Percentiles rank a stretch among this genome's conserved stretches.
phyloP scores from a whole-genome alignment of 2,113 vertebrate species.

The Petrocephalus zakoni region DNA sequence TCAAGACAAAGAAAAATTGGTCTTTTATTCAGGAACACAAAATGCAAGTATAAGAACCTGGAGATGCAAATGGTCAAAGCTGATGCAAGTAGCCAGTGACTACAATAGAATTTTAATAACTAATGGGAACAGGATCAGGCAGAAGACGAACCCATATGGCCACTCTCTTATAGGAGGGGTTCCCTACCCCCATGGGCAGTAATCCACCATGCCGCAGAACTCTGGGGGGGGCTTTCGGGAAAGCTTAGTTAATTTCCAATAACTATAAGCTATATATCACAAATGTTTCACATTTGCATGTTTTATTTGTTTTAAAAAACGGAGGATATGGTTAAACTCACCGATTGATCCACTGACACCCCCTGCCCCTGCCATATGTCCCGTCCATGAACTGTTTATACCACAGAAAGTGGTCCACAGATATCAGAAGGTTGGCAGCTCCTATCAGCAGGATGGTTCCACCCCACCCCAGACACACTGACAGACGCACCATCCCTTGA shows the following conservation, averaged over 20 bases:
- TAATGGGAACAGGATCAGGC: neutral
- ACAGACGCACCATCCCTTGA: neutral
- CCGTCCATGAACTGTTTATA: neutral
- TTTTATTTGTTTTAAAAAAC: neutral
- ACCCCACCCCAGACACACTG: neutral
- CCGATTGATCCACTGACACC: neutral
- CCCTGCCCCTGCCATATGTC: neutral
- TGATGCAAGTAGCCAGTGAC: neutral
- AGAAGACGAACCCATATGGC: neutral
- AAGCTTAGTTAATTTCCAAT: neutral
- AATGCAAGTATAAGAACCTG: neutral
- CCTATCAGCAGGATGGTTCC: neutral
- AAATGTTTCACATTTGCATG: neutral
- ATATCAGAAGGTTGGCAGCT: neutral
- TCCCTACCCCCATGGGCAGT: neutral
- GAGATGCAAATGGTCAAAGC: neutral
- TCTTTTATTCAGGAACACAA: neutral
- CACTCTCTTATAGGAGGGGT: neutral
- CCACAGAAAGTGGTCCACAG: neutral
- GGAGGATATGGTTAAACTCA: neutral
- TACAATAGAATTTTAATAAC: neutral
- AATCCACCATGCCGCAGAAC: neutral
- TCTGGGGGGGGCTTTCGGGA: neutral
- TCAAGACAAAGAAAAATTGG: neutral
- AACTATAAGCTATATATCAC: neutral